These are phyloP conservation scores for Harpegnathos saltator DNA, from an alignment of 1,140 invertebrate species.

Conservation along the genomic window DNA sequence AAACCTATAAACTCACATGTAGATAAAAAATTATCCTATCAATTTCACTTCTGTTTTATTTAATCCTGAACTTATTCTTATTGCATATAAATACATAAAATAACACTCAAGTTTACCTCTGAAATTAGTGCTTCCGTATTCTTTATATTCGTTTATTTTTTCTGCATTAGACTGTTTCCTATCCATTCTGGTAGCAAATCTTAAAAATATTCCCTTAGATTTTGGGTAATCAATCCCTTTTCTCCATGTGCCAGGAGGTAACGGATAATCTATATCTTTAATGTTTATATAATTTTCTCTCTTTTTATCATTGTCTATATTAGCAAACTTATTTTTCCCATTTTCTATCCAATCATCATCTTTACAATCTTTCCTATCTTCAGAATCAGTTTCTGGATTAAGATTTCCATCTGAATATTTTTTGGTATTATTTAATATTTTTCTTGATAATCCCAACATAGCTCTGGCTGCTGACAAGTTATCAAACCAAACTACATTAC, in stretches of 20 bases:
- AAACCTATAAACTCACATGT: constrained; percentile 79
- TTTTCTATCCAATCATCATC: constrained; percentile 71
- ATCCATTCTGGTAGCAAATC: constrained; percentile 90
- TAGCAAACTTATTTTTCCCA: constrained; percentile 64
- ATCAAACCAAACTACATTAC: constrained; percentile 92
- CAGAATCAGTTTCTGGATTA: constrained; percentile 25
- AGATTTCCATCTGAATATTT: constrained; percentile 45
- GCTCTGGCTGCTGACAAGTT: constrained; percentile 90
- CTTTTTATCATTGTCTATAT: constrained; percentile 65
- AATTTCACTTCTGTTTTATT: background rate
- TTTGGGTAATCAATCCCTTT: constrained; percentile 88
- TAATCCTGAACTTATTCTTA: background rate
- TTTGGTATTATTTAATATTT: constrained; percentile 78
- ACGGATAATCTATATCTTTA: constrained; percentile 86
- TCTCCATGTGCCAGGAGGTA: constrained; percentile 92
- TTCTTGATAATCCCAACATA: constrained; percentile 87
- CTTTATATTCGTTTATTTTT: constrained; percentile 88
- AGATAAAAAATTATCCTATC: constrained; percentile 22
- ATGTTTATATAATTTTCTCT: constrained; percentile 81
- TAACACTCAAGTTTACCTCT: constrained; percentile 82
- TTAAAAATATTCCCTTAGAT: constrained; percentile 89
- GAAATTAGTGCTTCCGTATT: constrained; percentile 89
- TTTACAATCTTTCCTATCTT: constrained; percentile 39
- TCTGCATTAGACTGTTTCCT: constrained; percentile 88
- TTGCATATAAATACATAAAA: background rate